Base-by-base conservation (phyloP, 2,797 vertebrate genomes). In the Lepidocolaptes lacrymiger region DNA sequence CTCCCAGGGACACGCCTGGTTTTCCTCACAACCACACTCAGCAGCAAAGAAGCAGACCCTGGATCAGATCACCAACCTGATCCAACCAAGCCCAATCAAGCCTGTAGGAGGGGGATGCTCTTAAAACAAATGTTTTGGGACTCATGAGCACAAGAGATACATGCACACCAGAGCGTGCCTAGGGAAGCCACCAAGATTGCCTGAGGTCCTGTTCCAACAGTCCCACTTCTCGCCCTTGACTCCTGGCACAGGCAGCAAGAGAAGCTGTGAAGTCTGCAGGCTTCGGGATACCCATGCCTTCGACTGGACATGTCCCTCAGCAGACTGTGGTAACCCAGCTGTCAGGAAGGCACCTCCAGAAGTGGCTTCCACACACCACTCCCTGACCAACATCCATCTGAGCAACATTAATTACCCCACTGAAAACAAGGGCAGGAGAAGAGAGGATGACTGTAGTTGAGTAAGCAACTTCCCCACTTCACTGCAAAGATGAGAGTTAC, bases 401-500 rank as follows among this genome's bases (percentile, higher is more conserved):
- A 36, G 36, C 26, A 56, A 49, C 0, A 0, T 24, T 11, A 23
- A 27, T 18, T 15, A 34, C 16, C 7, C 37, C 48, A 32, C 64
- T 2, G 37, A 24, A 75, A 88, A 36, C 19, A 52, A n/a, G 26
- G 21, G 21, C 49, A n/a, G 16, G n/a, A 67, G 54, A 64, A 41
- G 10, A 12, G 32, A 49, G 5, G 26, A 12, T 8, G 32, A 12
- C 19, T 20, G 30, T 2, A 32, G 7, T 7, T 23, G 10, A 87
- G 46, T 4, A 74, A 78, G 34, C 19, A 41, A 6, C 12, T 30
- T 55, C 24, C 43, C 84, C 5, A 0, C 54, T 62, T 44, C 36
- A 32, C 13, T 2, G 12, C 3, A 1, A 64, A 39, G 39, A 4
- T 30, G 52, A 46, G 58, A 66, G 95, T 95, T 95, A 99, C 99